Base-by-base conservation (phyloP, 2,888 invertebrate species). In the Heliconius ethilla region DNA sequence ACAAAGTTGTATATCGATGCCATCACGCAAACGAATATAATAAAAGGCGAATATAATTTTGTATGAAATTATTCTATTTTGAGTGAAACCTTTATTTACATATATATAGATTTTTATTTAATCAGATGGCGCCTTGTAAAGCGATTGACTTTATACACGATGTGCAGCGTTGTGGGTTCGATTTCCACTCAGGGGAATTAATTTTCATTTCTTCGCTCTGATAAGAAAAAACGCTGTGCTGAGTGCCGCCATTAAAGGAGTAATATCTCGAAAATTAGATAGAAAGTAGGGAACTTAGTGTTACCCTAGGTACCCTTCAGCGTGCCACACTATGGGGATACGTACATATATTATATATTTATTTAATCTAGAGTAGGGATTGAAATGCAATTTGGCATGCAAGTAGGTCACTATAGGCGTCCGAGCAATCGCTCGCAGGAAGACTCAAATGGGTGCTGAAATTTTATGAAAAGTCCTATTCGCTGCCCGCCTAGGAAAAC, bases 11-110 rank as follows among this genome's bases (percentile, higher is more conserved):
- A 55, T 55, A 70, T 70, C 29, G 70, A 55, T 27, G 29, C 13
- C 29, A 33, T 70, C 70, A 70, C 70, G 70, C 70, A 70, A 70
- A 55, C 29, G 51, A 3, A 70, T 40, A 27, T 29, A 70, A 33
- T 55, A 55, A 45, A 55, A 70, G 6, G 22, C 13, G 5, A 67
- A 40, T 37, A n/a, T 40, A 13, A 29, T 29, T 55, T 70, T 33
- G 29, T 70, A 70, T 55, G 70, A 70, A 70, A 70, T 55, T 70
- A 27, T 29, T 70, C 27, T 29, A 22, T 70, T 70, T 33, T n/a
- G 27, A 51, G 6, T 22, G n/a, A 55, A 29, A 29, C 27, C n/a
- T n/a, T 55, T n/a, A 55, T 70, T 70, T 70, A n/a, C 55, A 70
- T 70, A 70, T 29, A 4, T 70, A 27, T 9, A 70, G 45, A 45